Evolutionary conservation across 2,113 vertebrate species (phyloP), one percentile per base, ranked within the genome.

Genomic region (Phaethon lepturus): DNA sequence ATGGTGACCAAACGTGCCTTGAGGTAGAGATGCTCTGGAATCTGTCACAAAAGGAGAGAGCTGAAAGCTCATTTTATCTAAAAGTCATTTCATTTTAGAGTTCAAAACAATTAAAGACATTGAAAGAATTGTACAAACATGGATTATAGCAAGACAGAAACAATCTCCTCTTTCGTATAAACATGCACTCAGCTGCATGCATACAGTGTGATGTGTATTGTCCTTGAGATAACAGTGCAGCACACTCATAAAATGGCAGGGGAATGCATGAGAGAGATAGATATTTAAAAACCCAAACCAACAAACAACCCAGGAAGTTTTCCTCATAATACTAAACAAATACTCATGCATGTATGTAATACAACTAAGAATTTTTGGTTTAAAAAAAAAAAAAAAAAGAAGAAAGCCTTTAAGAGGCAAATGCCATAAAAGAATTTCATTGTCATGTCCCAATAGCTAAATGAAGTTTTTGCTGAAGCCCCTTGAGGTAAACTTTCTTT

Each of bases 1-100:
- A 98, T 94, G 98, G 98, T 99, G 99, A 99, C 99, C 99, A 97
- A 98, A 97, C 98, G 98, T 98, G 99, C 99, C 99, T 98, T 91
- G 98, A 98, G 98, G 98, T 97, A 98, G 97, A 98, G 98, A 98
- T 98, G 99, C 97, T 99, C 99, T 99, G 99, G 99, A 99, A 99
- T 99, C 98, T 99, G 99, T 99, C 99, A 99, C 98, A 96, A 73
- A 86, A 98, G 98, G 98, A 98, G 98, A 98, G 97, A 98, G 98
- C 98, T 98, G 98, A 98, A 98, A 96, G 98, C 97, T 98, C 97
- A 77, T 93, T 97, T 97, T 98, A 82, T 93, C 92, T 73, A 96
- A 92, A 93, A 96, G 96, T 91, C 76, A 95, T 92, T 93, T 95
- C 73, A 71, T 95, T 95, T 96, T 71, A 95, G 87, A 96, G 96